A percentile compares a stretch with the other conserved stretches of the same genome.
Evolutionary conservation across 1,140 invertebrate species (phyloP).

Genomic region (Drosophila kikkawai): DNA sequence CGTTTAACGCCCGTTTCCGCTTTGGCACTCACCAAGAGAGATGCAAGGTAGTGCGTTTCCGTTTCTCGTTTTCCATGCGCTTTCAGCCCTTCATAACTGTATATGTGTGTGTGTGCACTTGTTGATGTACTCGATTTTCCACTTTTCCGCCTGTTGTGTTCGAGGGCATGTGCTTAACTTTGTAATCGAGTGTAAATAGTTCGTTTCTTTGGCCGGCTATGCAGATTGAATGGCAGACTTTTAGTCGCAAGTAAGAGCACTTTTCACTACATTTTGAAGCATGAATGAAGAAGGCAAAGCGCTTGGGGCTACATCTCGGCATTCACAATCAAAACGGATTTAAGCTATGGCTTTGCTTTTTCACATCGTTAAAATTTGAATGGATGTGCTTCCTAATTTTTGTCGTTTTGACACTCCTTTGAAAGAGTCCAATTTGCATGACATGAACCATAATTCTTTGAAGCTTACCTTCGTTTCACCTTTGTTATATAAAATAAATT

Average conservation of each 20-base stretch:
- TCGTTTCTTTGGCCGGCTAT: constrained; percentile 10
- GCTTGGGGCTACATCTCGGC: background rate
- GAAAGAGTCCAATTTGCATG: background rate
- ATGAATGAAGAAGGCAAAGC: background rate
- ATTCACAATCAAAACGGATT: constrained; percentile 4
- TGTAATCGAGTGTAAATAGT: constrained; percentile 35
- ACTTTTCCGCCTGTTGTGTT: constrained; percentile 42
- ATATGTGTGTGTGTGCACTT: constrained; percentile 31
- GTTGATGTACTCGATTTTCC: constrained; percentile 45
- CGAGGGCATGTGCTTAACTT: constrained; percentile 30
- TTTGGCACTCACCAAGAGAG: background rate
- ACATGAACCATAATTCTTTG: background rate
- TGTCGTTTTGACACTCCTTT: background rate
- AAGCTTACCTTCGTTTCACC: background rate
- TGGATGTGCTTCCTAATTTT: background rate
- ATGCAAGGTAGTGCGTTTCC: background rate
- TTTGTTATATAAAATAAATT: constrained; percentile 9
- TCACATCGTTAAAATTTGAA: background rate
- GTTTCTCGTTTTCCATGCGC: constrained; percentile 21
- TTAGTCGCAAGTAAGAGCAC: background rate
- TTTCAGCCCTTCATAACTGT: constrained; percentile 33
- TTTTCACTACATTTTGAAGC: background rate
- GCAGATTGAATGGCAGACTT: background rate
- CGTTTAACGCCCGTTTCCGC: constrained; percentile 17
- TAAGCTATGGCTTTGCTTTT: background rate